Evolutionary conservation across 1,140 invertebrate genomes (phyloP), one percentile per base, ranked within the genome.

Genomic region (Danaus melanippus): DNA sequence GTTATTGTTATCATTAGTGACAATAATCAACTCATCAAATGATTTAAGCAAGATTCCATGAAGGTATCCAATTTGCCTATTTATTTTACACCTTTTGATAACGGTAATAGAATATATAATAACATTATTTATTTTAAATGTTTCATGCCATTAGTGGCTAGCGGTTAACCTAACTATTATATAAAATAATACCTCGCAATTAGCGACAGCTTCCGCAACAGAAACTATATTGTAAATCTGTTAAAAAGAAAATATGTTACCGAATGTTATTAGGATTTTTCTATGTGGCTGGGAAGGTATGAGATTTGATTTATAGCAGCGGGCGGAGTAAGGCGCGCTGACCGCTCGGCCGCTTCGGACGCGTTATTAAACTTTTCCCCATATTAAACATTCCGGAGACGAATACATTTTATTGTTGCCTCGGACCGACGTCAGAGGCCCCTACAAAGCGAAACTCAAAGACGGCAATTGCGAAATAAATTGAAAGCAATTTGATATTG

Each of bases 351-450:
- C 64, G 51, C 55, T 58, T 70, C 79, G 77, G 80, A 77, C 83
- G 83, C 83, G 83, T 84, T 86, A 86, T 86, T 86, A 86, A 83
- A 86, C 83, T 86, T 86, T 86, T 86, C 83, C 83, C 83, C 83
- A 86, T 86, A 86, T 86, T 86, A 86, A 84, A 86, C 83, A 86
- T 86, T 86, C 83, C 83, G 78, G 83, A 83, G 83, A 86, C 83
- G 83, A 86, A 86, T 86, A 86, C 83, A 86, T 86, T 86, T 86
- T 86, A 86, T 86, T 86, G 83, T 86, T 86, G 83, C 78, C 79
- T 83, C 78, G 80, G 78, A 84, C 80, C 83, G 80, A 77, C 83
- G 80, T 86, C 83, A 81, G 80, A 83, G 78, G 79, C 79, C 78
- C 79, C 78, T 80, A 84, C 79, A 86, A 86, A 86, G 83, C 83